A percentile compares a stretch with the other conserved stretches of the same genome.
Evolutionary conservation across 1,140 invertebrate genomes (phyloP).

Genomic region (Sogatella furcifera): DNA sequence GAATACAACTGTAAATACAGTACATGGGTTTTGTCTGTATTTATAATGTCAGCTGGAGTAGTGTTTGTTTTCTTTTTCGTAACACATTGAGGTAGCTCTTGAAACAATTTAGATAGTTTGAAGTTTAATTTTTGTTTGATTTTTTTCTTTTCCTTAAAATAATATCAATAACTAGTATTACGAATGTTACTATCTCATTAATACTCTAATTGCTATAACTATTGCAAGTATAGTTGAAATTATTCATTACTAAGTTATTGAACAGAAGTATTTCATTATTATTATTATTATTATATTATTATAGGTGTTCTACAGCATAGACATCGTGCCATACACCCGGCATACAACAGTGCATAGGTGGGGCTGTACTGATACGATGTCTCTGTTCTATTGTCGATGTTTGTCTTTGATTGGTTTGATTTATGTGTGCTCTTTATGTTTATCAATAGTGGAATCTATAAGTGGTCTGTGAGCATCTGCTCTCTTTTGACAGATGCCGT

Average conservation of each 20-base stretch:
- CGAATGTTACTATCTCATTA: not conserved
- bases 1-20: no score
- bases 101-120: not conserved
- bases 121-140: not conserved
- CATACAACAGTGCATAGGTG: no score
- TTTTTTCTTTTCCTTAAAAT: conserved; percentile 8
- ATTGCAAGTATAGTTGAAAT: no score
- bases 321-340: no score
- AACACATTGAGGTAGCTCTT: not conserved
- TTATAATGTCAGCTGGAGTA: no score
- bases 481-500: not conserved
- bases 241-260: no score
- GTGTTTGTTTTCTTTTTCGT: no score
- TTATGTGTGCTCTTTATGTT: conserved; percentile 1
- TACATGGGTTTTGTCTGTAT: no score
- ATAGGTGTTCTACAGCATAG: no score
- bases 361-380: not conserved
- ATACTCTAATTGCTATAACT: no score
- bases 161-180: conserved; percentile 5
- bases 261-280: no score
- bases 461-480: not conserved
- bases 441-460: not conserved
- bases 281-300: no score
- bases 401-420: not conserved
- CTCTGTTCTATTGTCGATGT: not conserved